Conservation (phyloP, 2,113 vertebrate species). For the Hucho hucho region DNA sequence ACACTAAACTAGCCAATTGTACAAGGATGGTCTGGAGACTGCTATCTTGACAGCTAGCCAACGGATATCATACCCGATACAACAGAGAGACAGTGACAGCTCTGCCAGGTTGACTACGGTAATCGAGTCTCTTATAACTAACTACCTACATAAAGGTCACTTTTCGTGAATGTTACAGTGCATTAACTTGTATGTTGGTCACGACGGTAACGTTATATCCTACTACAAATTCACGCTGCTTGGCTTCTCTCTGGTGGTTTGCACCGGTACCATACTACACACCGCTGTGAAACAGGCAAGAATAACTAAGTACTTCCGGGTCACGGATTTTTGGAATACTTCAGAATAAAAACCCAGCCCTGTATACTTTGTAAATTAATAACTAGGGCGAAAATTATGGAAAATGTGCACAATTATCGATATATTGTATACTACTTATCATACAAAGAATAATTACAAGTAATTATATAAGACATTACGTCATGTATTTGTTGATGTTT, state of each 20-base stretch:
- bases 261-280: conserved; percentile 38
- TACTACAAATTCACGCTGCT: not conserved
- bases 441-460: too few species aligned
- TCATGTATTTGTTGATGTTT: too few species aligned
- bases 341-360: too few species aligned
- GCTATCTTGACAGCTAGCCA: conserved; percentile 61
- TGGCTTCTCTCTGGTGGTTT: not conserved
- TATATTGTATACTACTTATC: too few species aligned
- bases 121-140: not conserved
- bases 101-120: not conserved
- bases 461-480: too few species aligned
- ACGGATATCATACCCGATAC: conserved; percentile 31
- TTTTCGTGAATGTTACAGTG: not conserved
- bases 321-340: too few species aligned
- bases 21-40: not conserved
- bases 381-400: too few species aligned
- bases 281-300: not conserved
- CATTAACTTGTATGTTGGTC: not conserved
- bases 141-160: conserved; percentile 1
- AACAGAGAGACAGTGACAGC: conserved; percentile 13
- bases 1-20: not conserved
- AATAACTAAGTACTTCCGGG: too few species aligned
- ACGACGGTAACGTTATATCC: not conserved
- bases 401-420: too few species aligned
- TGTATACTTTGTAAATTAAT: too few species aligned